Conservation (phyloP, 2,888 invertebrate genomes). For the Galerucella calmariensis region DNA sequence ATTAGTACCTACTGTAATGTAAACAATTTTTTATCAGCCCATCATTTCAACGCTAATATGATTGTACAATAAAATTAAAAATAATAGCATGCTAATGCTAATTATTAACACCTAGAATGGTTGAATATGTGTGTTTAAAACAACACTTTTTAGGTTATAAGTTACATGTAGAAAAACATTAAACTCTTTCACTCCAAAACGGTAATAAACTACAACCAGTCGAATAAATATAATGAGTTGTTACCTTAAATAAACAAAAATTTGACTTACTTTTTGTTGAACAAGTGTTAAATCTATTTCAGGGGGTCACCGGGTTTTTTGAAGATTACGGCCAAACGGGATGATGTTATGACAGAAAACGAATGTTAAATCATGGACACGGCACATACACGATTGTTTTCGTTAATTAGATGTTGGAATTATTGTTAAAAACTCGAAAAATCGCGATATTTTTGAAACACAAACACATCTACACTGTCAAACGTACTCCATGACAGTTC, state of each 20-base stretch:
- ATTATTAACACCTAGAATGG: not conserved
- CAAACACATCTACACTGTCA: constrained; percentile 62
- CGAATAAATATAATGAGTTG: not conserved
- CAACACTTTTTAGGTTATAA: constrained; percentile 24
- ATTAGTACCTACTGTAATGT: not conserved
- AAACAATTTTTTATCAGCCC: not conserved
- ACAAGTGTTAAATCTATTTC: constrained; percentile 50
- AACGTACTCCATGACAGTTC: constrained; percentile 63
- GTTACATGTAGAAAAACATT: not conserved
- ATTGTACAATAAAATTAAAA: not conserved
- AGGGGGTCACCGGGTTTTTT: constrained; percentile 49
- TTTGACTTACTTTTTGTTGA: constrained; percentile 46
- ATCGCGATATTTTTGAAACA: constrained; percentile 61
- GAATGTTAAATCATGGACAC: constrained; percentile 46
- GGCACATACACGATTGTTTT: constrained; percentile 55
- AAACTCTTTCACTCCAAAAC: not conserved
- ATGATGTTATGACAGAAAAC: constrained; percentile 53
- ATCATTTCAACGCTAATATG: not conserved
- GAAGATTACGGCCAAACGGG: constrained; percentile 39
- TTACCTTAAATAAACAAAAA: constrained; percentile 36
- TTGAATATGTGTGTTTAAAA: not conserved
- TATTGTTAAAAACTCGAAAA: constrained; percentile 58
- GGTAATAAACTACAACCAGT: not conserved
- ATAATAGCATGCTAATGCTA: not conserved
- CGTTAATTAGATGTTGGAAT: constrained; percentile 55